Conservation (phyloP, 2,113 vertebrate species). For the Anguilla japonica region DNA sequence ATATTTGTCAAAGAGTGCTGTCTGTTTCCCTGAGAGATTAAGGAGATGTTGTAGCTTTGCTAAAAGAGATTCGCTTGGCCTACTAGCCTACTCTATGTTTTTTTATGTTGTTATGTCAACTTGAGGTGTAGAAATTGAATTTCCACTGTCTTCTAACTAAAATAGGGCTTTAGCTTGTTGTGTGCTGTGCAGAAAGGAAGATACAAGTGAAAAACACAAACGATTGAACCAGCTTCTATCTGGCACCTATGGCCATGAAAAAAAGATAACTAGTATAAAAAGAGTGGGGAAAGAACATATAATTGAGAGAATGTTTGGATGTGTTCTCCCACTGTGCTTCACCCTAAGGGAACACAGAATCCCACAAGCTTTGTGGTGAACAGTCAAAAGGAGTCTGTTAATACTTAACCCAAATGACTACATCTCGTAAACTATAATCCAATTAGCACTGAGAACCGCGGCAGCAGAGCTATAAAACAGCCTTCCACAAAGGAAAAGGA, state of each 20-base stretch:
- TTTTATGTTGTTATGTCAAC: background rate
- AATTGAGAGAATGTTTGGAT: background rate
- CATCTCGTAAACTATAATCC: slow-evolving; percentile 22
- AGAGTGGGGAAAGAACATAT: background rate
- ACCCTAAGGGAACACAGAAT: background rate
- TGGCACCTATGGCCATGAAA: background rate
- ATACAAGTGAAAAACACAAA: background rate
- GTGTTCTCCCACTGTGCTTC: background rate
- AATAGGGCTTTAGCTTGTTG: background rate
- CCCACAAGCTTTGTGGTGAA: background rate
- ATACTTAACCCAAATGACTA: slow-evolving; percentile 15
- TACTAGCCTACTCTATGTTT: background rate
- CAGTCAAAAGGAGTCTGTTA: slow-evolving; percentile 8
- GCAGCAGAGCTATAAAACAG: background rate
- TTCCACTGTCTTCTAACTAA: background rate
- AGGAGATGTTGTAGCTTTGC: background rate
- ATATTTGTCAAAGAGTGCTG: background rate
- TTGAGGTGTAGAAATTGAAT: background rate
- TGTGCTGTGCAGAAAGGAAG: background rate
- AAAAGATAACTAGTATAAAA: background rate
- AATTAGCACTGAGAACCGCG: background rate
- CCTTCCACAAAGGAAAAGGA: background rate
- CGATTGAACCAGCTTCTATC: background rate
- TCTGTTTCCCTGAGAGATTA: background rate
- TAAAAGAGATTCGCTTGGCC: background rate